Evolutionary conservation across 1,140 invertebrate genomes (phyloP).

Genomic region (Eumaeus atala): DNA sequence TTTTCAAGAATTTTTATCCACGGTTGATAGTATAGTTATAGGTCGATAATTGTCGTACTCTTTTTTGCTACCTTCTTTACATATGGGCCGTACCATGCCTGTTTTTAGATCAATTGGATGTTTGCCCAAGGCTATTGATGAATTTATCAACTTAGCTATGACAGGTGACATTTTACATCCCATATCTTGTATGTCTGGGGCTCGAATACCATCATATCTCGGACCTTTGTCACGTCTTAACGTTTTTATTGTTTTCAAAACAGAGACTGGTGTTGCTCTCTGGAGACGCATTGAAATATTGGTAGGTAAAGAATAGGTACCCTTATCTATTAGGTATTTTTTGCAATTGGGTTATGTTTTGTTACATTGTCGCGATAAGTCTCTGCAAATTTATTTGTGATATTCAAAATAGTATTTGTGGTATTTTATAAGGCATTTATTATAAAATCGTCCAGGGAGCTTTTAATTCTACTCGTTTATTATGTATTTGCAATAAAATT

Average conservation of each 20-base stretch:
- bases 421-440: not conserved
- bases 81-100: not conserved
- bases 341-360: no score
- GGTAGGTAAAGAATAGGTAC: no score
- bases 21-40: not conserved
- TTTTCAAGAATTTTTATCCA: no score
- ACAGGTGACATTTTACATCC: no score
- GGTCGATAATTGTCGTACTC: conserved; percentile 1
- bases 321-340: not conserved
- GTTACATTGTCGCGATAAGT: not conserved
- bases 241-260: not conserved
- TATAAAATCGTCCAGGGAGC: no score
- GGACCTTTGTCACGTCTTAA: not conserved
- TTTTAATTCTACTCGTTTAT: no score
- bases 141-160: not conserved
- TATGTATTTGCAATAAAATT: no score
- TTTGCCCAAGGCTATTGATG: not conserved
- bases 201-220: no score
- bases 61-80: not conserved
- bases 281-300: not conserved
- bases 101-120: not conserved
- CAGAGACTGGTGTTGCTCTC: not conserved
- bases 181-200: no score
- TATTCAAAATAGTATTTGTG: not conserved
- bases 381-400: not conserved